Evolutionary conservation across 2,888 invertebrate species (phyloP).

Genomic region (Linnaemya vulpina): DNA sequence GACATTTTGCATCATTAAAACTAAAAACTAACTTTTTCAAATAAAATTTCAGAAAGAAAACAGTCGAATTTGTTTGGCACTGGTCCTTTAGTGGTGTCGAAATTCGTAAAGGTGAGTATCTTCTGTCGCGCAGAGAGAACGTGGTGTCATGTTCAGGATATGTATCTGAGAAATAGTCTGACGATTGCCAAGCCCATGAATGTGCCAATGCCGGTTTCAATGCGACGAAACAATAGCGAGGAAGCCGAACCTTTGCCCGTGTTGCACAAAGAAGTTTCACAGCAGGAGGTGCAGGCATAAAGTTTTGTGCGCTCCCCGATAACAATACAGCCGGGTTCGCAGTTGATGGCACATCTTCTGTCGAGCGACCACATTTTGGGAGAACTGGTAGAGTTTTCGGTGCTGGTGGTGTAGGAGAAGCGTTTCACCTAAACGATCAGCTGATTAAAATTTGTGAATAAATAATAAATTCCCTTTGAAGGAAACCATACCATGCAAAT

Average conservation of each 20-base stretch:
- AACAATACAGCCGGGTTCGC: slow-evolving; percentile 94
- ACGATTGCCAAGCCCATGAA: slow-evolving; percentile 14
- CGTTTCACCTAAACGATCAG: slow-evolving; percentile 85
- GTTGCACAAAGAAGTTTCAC: slow-evolving; percentile 91
- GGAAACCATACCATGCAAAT: slow-evolving; percentile 88
- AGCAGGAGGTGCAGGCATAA: slow-evolving; percentile 94
- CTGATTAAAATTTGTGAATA: neutral
- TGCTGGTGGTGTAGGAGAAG: slow-evolving; percentile 92
- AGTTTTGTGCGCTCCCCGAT: slow-evolving; percentile 95
- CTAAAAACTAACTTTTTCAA: neutral
- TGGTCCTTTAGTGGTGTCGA: slow-evolving; percentile 48
- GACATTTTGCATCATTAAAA: neutral
- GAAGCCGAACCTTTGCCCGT: slow-evolving; percentile 85
- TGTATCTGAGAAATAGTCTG: slow-evolving; percentile 44
- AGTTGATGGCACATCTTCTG: slow-evolving; percentile 91
- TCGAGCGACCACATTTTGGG: slow-evolving; percentile 93
- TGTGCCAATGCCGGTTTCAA: slow-evolving; percentile 79
- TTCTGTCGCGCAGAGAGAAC: slow-evolving; percentile 4
- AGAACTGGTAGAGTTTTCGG: slow-evolving; percentile 89
- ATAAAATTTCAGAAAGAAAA: neutral
- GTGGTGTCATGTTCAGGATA: slow-evolving; percentile 49
- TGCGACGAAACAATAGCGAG: slow-evolving; percentile 75
- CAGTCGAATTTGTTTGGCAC: slow-evolving; percentile 31
- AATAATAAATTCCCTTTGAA: neutral
- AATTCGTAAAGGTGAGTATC: slow-evolving; percentile 37